A percentile compares a stretch with the other conserved stretches of the same genome.
These are phyloP conservation scores for Antedon mediterranea DNA, from an alignment of 53 echinoderm and acorn worm genomes.

Conservation along the genomic window DNA sequence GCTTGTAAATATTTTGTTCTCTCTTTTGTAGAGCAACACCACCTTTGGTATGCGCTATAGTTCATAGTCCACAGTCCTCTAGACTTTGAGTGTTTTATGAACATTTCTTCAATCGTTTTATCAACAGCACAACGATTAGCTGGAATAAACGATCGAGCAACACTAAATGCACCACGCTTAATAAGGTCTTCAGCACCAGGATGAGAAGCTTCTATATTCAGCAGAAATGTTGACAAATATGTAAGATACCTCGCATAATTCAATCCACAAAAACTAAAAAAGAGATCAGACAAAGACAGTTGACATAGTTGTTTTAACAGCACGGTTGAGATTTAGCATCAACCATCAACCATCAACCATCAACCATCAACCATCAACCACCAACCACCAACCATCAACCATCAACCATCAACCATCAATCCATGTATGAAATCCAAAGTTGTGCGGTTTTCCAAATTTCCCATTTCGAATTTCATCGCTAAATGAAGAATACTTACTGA, in stretches of 20 bases:
- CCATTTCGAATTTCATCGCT: conserved; percentile 19
- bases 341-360: no score
- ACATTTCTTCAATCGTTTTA: conserved; percentile 47
- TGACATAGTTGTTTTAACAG: conserved; percentile 36
- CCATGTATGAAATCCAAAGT: conserved; percentile 47
- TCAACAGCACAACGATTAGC: conserved; percentile 37
- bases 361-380: no score
- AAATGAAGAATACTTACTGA: conserved; percentile 17
- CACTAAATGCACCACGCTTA: conserved; percentile 14
- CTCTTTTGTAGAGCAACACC: conserved; percentile 23
- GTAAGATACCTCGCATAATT: conserved; percentile 29
- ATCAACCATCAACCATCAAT: conserved; percentile 33
- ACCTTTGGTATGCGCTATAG: conserved; percentile 34
- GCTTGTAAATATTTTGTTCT: conserved; percentile 17
- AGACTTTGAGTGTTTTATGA: conserved; percentile 37
- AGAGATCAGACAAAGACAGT: conserved; percentile 32
- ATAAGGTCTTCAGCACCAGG: conserved; percentile 32
- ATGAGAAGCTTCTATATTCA: conserved; percentile 25
- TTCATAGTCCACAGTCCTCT: no score
- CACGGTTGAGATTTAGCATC: conserved; percentile 14
- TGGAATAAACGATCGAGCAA: conserved; percentile 24
- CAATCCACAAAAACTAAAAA: conserved; percentile 39
- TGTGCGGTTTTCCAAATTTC: conserved; percentile 33
- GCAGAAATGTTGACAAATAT: conserved; percentile 12
- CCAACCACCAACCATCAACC: no score